phyloP scores from a whole-genome alignment of 2,888 invertebrate genomes.

The Euphydryas editha region DNA sequence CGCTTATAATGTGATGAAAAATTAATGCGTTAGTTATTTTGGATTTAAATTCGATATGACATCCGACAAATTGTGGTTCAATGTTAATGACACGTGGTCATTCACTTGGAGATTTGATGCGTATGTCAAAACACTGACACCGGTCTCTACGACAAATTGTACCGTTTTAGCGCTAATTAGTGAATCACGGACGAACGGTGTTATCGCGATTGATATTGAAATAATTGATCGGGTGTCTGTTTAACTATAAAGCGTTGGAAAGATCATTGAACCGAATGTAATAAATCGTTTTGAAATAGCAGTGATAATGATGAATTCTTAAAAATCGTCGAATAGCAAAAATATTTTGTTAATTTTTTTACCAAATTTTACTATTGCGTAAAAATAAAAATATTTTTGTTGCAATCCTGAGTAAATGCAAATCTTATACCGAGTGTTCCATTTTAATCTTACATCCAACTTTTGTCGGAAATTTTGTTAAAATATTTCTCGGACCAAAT shows the following conservation, averaged over 20 bases:
- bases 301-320: too few relatives aligned
- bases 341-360: too few relatives aligned
- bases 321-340: too few relatives aligned
- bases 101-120: constrained; percentile 1
- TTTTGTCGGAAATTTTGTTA: too few relatives aligned
- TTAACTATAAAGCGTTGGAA: neutral
- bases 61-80: neutral
- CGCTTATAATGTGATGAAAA: too few relatives aligned
- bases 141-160: neutral
- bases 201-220: neutral
- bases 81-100: neutral
- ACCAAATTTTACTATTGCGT: too few relatives aligned
- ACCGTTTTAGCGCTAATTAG: constrained; percentile 6
- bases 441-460: too few relatives aligned
- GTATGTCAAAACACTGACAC: constrained; percentile 2
- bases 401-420: too few relatives aligned
- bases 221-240: neutral
- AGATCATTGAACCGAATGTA: neutral
- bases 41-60: neutral
- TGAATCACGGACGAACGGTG: neutral
- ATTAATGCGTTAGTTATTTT: neutral
- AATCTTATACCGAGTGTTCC: too few relatives aligned
- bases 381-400: too few relatives aligned
- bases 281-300: too few relatives aligned
- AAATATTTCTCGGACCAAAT: too few relatives aligned